A percentile compares a stretch with the other conserved stretches of the same genome.
Evolutionary conservation across 2,797 vertebrate species (phyloP).

Genomic region (Coracias cyanogaster): DNA sequence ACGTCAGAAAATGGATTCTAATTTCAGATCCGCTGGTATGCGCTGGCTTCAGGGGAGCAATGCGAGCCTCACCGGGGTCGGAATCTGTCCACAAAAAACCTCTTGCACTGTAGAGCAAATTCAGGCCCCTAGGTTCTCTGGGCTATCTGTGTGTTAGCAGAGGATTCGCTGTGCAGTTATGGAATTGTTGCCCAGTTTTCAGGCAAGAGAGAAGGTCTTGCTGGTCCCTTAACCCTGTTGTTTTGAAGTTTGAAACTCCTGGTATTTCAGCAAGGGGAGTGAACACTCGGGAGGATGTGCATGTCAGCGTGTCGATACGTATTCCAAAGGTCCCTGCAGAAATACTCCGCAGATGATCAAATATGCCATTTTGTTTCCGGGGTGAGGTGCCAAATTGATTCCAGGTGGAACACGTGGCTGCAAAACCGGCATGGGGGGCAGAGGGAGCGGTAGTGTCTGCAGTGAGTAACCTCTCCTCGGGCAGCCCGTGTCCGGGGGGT

Average conservation of each 20-base stretch:
- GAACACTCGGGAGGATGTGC: fast-evolving
- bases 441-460: not conserved
- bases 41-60: not conserved
- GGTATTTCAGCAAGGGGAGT: not conserved
- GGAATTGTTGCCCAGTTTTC: not conserved
- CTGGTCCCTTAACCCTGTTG: not conserved
- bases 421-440: not conserved
- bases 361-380: not conserved
- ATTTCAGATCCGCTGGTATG: not conserved
- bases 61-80: not conserved
- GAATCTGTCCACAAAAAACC: not conserved
- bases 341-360: not conserved
- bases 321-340: not conserved
- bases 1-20: not conserved
- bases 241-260: not conserved
- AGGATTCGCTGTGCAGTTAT: not conserved
- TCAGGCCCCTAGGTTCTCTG: not conserved
- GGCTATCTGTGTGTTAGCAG: not conserved
- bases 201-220: not conserved
- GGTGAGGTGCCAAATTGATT: not conserved
- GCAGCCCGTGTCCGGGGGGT: fast-evolving
- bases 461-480: not conserved
- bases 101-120: not conserved
- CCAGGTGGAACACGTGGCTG: not conserved
- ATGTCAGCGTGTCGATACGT: not conserved